Evolutionary conservation across 2,113 vertebrate species (phyloP), one percentile per base, ranked within the genome.

Genomic region (Colistium nudipinnis): DNA sequence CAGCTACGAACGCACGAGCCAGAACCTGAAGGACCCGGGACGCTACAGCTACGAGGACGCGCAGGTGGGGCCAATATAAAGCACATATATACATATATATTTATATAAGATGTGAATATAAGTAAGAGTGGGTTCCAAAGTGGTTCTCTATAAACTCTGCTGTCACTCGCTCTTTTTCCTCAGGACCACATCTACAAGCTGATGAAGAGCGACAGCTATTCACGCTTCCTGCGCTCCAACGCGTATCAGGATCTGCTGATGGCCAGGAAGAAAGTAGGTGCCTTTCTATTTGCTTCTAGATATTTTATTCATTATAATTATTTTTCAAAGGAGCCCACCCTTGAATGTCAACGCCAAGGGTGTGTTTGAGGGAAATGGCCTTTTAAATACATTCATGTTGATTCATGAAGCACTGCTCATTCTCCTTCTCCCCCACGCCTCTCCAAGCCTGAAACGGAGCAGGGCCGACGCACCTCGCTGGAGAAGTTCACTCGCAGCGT

Each of bases 401-500:
- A 14, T n/a, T 30, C 17, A 24, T 48, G 7, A 57, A 43, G n/a
- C 13, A 6, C 11, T 9, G 4, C 16, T 20, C 27, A 6, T 7
- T 36, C 12, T 20, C 31, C 44, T 1, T 35, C 17, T 28, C 56
- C 90, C 20, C 22, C 25, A 59, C 56, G 53, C 36, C 78, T 84
- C 93, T n/a, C n/a, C n/a, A n/a, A 99, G 98, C 94, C 94, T 92
- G 97, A 98, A 90, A 95, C 93, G 73, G 96, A 98, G 88, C 97
- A 98, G 94, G 97, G 96, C 65, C 94, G 96, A 85, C 97, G 98
- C 91, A 99, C 97, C 77, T 99, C 98, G 78, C 92, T 99, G 96
- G 97, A 99, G 96, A 99, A 99, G 91, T 98, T 99, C 93, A 99
- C 97, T 76, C 97, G 96, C 93, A 98, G 95, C 0, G 90, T 99